A percentile compares a stretch with the other conserved stretches of the same genome.
phyloP scores from a whole-genome alignment of 2,113 vertebrate genomes.

The Zosterops japonicus region DNA sequence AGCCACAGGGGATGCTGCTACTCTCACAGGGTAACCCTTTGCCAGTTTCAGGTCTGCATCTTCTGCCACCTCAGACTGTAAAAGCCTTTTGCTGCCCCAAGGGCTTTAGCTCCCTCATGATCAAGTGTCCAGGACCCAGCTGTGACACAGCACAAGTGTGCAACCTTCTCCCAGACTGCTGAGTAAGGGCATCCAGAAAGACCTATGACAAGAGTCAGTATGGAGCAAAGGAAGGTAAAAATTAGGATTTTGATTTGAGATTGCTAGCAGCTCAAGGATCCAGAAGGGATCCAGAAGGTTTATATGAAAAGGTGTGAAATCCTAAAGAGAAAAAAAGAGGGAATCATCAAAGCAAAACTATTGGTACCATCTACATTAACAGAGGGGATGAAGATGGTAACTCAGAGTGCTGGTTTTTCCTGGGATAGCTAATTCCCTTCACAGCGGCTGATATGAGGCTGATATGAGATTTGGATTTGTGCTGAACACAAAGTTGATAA shows the following conservation, averaged over 20 bases:
- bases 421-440: not conserved
- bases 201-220: not conserved
- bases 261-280: not conserved
- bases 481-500: not conserved
- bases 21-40: not conserved
- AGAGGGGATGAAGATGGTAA: not conserved
- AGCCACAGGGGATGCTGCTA: not conserved
- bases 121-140: not conserved
- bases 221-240: not conserved
- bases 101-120: not conserved
- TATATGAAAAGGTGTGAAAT: not conserved
- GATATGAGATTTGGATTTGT: not conserved
- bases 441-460: not conserved
- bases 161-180: not conserved
- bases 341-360: not conserved
- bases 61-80: not conserved
- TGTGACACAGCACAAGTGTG: not conserved
- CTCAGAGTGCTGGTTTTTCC: not conserved
- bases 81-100: not conserved
- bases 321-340: not conserved
- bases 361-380: not conserved
- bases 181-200: not conserved
- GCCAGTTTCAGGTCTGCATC: not conserved
- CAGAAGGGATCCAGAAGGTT: not conserved
- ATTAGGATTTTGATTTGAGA: not conserved